Base-by-base conservation (phyloP, 2,797 vertebrate species). In the Odontamblyopus lacepedii region DNA sequence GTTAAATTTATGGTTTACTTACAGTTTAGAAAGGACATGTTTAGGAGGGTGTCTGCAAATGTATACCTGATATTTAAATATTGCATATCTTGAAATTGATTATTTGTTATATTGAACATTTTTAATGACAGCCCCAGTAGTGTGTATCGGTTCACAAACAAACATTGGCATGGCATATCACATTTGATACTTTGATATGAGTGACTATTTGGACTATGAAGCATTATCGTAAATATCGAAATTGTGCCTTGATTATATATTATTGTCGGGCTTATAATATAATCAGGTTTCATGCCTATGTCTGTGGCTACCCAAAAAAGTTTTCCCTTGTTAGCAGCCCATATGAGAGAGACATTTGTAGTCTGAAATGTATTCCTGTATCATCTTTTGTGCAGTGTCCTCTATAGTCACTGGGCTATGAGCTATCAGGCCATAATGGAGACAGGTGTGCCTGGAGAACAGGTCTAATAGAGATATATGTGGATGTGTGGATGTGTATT, bases 391-490 rank as follows among this genome's bases (percentile, higher is more conserved):
- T 83, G 68, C 15, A 15, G 26, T 67, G 73, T 82, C 73, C 77
- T 78, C 74, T 78, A 64, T 83, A 62, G 70, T 83, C 73, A 71
- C 74, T 72, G 71, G 63, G 69, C 71, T 85, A 32, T 72, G 77
- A 73, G 78, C 53, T 87, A 78, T 81, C 72, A 79, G 55, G 76
- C 69, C 76, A 67, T 88, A 82, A 88, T 83, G 78, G 84, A 89
- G 83, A 85, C 79, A 77, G 68, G 76, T 86, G 77, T 73, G 74
- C 64, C 63, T 70, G 60, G 53, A 68, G 77, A 73, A 53, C 67
- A 80, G 70, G 56, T 70, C 71, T 78, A 83, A 82, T 79, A 69
- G 74, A 83, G 78, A 77, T 82, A 30, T 69, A 63, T 67, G 63
- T 48, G 74, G 23, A 27, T 27, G 27, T 67, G 63, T 44, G 63